Conservation (phyloP, 2,888 invertebrate genomes). For the Mongoloraphidia duomilia region DNA sequence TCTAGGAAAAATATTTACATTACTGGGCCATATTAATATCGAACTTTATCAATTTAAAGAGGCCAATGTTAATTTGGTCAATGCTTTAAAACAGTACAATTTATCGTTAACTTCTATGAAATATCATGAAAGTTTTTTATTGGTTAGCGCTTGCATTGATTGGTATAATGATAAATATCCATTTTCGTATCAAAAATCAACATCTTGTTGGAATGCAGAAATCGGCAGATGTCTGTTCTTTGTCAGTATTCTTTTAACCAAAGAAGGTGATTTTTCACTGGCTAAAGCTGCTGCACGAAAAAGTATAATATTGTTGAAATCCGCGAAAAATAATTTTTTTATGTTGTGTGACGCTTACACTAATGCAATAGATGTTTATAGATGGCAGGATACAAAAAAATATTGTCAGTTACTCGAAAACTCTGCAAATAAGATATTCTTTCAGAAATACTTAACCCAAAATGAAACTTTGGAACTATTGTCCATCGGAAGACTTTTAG, state of each 20-base stretch:
- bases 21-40: conserved; percentile 17
- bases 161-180: neutral
- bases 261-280: conserved; percentile 19
- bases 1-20: conserved; percentile 17
- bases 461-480: conserved; percentile 32
- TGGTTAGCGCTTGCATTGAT: neutral
- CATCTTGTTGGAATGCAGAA: conserved; percentile 7
- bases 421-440: conserved; percentile 17
- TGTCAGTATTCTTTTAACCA: conserved; percentile 16
- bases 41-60: conserved; percentile 13
- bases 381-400: conserved; percentile 28
- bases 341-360: conserved; percentile 34
- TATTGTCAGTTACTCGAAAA: conserved; percentile 28
- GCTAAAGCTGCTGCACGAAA: conserved; percentile 19
- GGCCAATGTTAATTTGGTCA: conserved; percentile 17
- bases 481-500: conserved; percentile 32
- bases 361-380: conserved; percentile 33
- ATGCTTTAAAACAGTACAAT: conserved; percentile 20
- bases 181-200: neutral
- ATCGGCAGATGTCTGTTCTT: conserved; percentile 17
- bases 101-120: conserved; percentile 15
- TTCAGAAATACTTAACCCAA: conserved; percentile 19
- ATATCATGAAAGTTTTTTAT: too few relatives aligned
- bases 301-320: conserved; percentile 26
- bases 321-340: conserved; percentile 27